Conservation (phyloP, 2,888 invertebrate species). For the Azorinus chamasolen region DNA sequence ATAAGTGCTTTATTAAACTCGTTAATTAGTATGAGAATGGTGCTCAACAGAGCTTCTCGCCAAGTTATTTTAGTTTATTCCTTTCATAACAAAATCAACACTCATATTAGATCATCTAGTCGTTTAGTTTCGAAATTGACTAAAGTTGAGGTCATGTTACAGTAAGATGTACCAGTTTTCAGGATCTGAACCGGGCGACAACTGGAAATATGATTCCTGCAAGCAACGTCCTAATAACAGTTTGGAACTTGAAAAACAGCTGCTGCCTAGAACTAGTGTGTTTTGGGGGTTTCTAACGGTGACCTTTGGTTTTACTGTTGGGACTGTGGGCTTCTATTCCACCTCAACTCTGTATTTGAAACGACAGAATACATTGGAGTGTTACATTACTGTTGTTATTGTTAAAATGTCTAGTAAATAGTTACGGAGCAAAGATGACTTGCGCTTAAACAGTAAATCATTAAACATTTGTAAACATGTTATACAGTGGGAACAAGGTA, state of each 20-base stretch:
- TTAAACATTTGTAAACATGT: not conserved
- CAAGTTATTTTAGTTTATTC: too few species aligned
- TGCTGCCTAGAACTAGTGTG: slow-evolving; percentile 13
- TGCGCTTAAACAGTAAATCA: not conserved
- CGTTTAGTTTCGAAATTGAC: too few species aligned
- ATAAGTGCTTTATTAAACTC: too few species aligned
- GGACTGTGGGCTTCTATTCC: slow-evolving; percentile 11
- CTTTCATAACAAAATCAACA: too few species aligned
- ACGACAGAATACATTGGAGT: slow-evolving; percentile 3
- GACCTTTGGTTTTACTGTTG: slow-evolving; percentile 24
- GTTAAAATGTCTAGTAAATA: not conserved
- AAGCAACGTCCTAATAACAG: slow-evolving; percentile 1
- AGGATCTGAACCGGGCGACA: slow-evolving; percentile 2
- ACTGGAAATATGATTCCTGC: slow-evolving; percentile 17
- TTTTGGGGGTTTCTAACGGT: slow-evolving; percentile 16
- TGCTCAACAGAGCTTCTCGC: too few species aligned
- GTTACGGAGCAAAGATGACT: slow-evolving; percentile 1
- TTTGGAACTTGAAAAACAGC: slow-evolving; percentile 23
- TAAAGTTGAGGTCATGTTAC: too few species aligned
- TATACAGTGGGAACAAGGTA: too few species aligned
- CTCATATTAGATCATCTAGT: too few species aligned
- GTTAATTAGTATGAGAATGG: too few species aligned
- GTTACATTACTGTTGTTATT: not conserved
- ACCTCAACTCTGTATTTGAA: slow-evolving; percentile 17
- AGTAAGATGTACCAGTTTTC: too few species aligned